These are phyloP conservation scores for Agrypnia vestita DNA, from an alignment of 1,140 invertebrate species.

Conservation along the genomic window DNA sequence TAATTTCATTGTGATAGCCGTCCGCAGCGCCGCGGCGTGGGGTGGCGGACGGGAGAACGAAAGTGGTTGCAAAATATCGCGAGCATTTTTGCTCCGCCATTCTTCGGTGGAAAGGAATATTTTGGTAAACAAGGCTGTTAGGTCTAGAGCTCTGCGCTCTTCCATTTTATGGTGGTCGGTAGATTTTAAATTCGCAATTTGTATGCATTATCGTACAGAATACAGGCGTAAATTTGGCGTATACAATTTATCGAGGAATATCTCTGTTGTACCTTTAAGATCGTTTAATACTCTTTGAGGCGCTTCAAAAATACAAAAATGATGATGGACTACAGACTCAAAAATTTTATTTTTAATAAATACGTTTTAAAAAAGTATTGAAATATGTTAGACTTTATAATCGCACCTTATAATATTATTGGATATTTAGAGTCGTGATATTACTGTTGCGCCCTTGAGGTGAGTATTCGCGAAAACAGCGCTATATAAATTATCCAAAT, in stretches of 20 bases:
- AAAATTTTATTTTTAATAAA: not conserved
- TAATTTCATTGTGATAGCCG: slow-evolving; percentile 48
- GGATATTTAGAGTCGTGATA: no score
- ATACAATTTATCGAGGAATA: slow-evolving; percentile 35
- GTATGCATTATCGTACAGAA: slow-evolving; percentile 49
- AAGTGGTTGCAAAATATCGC: slow-evolving; percentile 56
- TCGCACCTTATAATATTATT: no score
- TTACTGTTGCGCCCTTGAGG: no score
- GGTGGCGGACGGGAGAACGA: slow-evolving; percentile 37
- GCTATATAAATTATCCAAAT: no score
- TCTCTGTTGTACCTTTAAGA: not conserved
- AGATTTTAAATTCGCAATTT: slow-evolving; percentile 57
- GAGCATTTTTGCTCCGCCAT: slow-evolving; percentile 19
- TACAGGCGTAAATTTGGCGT: slow-evolving; percentile 39
- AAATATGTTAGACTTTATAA: no score
- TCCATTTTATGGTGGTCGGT: slow-evolving; percentile 55
- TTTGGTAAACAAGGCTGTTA: slow-evolving; percentile 56
- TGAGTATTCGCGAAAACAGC: no score
- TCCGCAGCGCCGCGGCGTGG: not conserved
- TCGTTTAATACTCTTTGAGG: not conserved
- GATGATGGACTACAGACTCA: not conserved
- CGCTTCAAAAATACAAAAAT: not conserved
- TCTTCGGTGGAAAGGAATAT: slow-evolving; percentile 17
- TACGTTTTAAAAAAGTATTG: no score
- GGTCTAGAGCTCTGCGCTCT: slow-evolving; percentile 32